Conservation (phyloP, 2,797 vertebrate genomes). For the Heterohyrax brucei region DNA sequence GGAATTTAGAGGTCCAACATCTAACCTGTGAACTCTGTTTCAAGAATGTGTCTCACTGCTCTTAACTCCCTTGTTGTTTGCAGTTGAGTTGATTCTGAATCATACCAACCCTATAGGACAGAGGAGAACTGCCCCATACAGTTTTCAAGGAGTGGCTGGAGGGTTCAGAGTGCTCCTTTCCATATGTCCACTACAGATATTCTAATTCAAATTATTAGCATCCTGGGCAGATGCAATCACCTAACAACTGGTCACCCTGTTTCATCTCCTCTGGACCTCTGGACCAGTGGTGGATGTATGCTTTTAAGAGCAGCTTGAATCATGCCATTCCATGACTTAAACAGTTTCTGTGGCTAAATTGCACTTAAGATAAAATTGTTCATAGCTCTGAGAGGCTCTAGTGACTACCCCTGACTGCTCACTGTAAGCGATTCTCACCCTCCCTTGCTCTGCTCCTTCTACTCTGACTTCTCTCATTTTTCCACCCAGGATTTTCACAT, state of each 20-base stretch:
- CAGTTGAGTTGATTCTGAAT: background rate
- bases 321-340: background rate
- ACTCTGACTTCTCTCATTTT: background rate
- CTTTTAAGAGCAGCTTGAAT: background rate
- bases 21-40: background rate
- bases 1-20: background rate
- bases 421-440: background rate
- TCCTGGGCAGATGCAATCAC: background rate
- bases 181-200: background rate
- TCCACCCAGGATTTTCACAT: background rate
- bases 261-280: background rate
- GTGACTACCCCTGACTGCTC: background rate
- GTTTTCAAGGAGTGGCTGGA: background rate
- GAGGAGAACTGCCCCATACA: no score
- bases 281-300: background rate
- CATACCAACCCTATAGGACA: background rate
- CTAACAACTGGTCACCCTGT: background rate
- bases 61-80: background rate
- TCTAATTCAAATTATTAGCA: conserved; percentile 27
- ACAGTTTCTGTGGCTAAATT: background rate
- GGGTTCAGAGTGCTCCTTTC: background rate
- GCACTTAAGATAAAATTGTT: conserved; percentile 16
- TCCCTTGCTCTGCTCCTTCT: background rate
- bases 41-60: background rate
- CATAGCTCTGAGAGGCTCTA: background rate